These are phyloP conservation scores for Aythya baeri DNA, from an alignment of 2,113 vertebrate genomes.

Conservation along the genomic window DNA sequence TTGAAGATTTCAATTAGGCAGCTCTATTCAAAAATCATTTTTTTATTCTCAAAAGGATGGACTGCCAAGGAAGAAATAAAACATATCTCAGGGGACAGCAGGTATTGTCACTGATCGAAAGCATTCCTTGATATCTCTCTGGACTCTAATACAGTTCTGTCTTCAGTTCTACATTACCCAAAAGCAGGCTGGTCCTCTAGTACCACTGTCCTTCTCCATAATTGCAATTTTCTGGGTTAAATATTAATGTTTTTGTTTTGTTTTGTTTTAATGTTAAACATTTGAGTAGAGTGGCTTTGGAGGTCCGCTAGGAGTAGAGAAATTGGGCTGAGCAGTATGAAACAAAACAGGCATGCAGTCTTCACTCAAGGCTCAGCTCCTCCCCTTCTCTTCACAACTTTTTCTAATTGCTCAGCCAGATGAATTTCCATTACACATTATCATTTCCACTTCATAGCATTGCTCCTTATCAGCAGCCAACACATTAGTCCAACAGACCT, in stretches of 20 bases:
- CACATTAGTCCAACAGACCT: not conserved
- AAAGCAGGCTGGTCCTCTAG: not conserved
- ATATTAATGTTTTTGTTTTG: not conserved
- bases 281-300: not conserved
- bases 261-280: not conserved
- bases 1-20: slow-evolving; percentile 11
- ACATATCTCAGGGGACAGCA: not conserved
- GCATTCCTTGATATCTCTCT: not conserved
- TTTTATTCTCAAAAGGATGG: not conserved
- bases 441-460: not conserved
- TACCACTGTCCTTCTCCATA: not conserved
- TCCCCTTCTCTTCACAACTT: not conserved
- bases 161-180: not conserved
- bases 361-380: not conserved
- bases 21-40: not conserved
- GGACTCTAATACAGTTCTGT: not conserved
- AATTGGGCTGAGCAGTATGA: not conserved
- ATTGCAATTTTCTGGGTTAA: not conserved
- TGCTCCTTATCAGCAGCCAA: slow-evolving; percentile 17
- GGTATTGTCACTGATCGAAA: not conserved
- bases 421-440: slow-evolving; percentile 20
- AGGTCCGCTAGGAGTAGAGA: not conserved
- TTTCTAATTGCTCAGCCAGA: slow-evolving; percentile 6
- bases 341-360: not conserved
- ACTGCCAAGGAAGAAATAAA: slow-evolving; percentile 39